These are phyloP conservation scores for Crocodylus rhombifer DNA, from an alignment of 2,797 vertebrate species.

Conservation along the genomic window DNA sequence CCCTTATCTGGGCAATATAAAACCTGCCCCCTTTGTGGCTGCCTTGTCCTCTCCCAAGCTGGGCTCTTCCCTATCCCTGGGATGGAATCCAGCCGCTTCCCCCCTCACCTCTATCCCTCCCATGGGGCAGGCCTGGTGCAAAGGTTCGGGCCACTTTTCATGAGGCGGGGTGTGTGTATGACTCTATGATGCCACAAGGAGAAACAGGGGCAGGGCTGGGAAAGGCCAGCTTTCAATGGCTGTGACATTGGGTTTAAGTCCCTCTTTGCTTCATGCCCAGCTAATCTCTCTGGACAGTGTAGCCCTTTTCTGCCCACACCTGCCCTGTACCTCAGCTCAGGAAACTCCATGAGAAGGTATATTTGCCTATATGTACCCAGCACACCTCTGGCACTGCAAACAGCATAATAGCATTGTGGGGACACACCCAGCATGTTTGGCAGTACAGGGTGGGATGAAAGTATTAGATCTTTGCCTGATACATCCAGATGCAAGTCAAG, in stretches of 20 bases:
- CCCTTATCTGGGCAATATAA: accelerated
- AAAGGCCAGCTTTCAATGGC: background rate
- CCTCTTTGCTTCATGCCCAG: accelerated
- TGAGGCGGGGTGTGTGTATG: accelerated
- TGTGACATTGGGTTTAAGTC: background rate
- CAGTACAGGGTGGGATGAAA: background rate
- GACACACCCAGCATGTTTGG: background rate
- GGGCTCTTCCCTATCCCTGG: background rate
- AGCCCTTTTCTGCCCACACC: background rate
- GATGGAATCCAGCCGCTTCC: background rate
- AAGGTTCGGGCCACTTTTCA: background rate
- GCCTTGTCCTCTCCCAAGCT: background rate
- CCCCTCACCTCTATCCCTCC: accelerated
- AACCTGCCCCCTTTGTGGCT: background rate
- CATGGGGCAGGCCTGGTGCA: background rate
- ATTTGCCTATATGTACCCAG: background rate
- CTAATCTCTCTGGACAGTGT: accelerated
- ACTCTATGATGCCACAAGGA: accelerated
- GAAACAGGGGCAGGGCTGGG: accelerated
- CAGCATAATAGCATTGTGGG: background rate
- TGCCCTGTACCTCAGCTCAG: background rate
- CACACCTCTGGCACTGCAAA: background rate
- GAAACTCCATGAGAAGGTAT: no score
- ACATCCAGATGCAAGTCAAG: background rate
- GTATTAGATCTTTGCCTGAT: background rate